Conservation (phyloP, 2,888 invertebrate genomes). For the Mesopsocus fuscifrons region DNA sequence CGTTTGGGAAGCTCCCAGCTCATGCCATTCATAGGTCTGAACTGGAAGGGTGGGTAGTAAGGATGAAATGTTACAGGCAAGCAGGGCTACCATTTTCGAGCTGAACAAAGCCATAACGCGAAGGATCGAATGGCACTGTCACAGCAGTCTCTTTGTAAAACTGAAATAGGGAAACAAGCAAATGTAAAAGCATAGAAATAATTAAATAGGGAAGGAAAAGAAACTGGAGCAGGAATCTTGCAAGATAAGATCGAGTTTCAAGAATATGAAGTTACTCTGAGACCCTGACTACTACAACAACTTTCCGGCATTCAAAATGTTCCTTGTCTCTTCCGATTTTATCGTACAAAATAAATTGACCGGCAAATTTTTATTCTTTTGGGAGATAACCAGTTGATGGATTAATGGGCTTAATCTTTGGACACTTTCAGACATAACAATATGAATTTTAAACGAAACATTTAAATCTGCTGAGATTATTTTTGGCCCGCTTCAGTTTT, state of each 20-base stretch:
- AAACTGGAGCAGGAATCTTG: neutral
- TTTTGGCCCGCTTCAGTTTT: no score
- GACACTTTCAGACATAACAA: neutral
- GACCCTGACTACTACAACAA: no score
- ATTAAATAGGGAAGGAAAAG: neutral
- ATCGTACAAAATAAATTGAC: constrained; percentile 5
- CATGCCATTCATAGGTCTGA: no score
- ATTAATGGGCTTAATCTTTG: neutral
- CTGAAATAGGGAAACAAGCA: no score
- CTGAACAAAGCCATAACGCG: no score
- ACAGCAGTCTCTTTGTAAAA: no score
- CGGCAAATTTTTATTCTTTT: constrained; percentile 8
- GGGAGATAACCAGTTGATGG: neutral
- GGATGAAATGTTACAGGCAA: no score
- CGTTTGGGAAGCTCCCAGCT: no score
- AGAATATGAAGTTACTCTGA: neutral
- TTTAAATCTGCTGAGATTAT: no score
- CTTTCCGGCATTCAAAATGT: neutral
- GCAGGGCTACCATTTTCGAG: no score
- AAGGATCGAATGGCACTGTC: no score
- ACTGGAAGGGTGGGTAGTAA: no score
- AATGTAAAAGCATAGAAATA: neutral
- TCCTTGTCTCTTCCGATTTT: neutral
- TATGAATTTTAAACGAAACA: neutral
- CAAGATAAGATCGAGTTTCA: neutral